A percentile compares a stretch with the other conserved stretches of the same genome.
Conservation (phyloP, 2,797 vertebrate genomes). For the Notolepis coatsorum region DNA sequence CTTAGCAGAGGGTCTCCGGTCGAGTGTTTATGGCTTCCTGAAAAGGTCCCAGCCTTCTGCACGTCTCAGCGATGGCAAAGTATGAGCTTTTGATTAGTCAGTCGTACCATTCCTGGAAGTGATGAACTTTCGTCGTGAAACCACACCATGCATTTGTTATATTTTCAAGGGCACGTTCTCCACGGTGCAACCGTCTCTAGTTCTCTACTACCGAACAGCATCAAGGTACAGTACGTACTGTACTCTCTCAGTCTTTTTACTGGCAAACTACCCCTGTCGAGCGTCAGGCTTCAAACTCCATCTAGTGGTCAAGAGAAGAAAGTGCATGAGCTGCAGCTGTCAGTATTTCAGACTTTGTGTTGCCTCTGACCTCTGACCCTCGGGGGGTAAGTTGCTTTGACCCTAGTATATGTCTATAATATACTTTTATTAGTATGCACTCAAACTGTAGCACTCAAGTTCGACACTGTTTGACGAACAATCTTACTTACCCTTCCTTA, state of each 20-base stretch:
- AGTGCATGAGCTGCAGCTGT: neutral
- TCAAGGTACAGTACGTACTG: too few species aligned
- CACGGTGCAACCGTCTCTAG: neutral
- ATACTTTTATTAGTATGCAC: too few species aligned
- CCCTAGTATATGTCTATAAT: too few species aligned
- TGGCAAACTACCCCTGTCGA: neutral
- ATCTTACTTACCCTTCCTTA: too few species aligned
- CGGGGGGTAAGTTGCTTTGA: too few species aligned
- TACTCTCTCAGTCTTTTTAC: too few species aligned
- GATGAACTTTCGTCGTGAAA: neutral
- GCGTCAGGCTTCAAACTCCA: conserved; percentile 25
- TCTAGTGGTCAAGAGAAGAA: conserved; percentile 42
- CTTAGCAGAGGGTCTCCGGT: neutral
- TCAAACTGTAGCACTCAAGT: too few species aligned
- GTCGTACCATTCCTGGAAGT: neutral
- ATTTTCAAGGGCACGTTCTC: neutral
- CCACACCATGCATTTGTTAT: too few species aligned
- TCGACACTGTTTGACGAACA: too few species aligned
- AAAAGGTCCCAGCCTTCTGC: neutral
- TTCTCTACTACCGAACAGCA: too few species aligned
- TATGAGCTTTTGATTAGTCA: neutral
- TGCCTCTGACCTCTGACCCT: too few species aligned
- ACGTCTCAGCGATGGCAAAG: neutral
- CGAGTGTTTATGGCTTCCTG: conserved; percentile 1
- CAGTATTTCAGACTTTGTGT: neutral